Percentiles rank a stretch among this genome's conserved stretches.
phyloP scores from a whole-genome alignment of 2,888 invertebrate genomes.

The Drosophila macrospina region DNA sequence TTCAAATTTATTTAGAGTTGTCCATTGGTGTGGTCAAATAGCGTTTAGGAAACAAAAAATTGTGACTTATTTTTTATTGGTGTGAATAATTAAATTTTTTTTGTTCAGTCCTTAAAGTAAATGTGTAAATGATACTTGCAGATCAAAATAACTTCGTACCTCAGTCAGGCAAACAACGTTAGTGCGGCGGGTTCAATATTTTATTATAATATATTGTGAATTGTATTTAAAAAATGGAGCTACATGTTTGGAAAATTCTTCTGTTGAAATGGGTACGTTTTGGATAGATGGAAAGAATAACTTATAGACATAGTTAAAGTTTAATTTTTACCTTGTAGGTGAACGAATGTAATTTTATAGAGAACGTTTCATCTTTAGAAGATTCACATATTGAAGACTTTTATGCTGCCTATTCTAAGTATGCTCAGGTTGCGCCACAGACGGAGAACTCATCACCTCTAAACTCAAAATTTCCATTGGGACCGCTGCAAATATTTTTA shows the following conservation, averaged over 20 bases:
- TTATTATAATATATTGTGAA: too few relatives aligned
- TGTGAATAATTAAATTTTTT: too few relatives aligned
- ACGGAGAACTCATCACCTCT: constrained; percentile 5
- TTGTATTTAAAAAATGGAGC: constrained; percentile 54
- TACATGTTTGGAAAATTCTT: constrained; percentile 72
- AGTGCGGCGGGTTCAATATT: background rate
- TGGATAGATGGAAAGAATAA: too few relatives aligned
- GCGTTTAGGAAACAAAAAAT: too few relatives aligned
- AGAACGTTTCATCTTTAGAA: constrained; percentile 71
- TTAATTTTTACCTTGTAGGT: constrained; percentile 45
- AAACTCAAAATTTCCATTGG: background rate
- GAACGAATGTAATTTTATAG: constrained; percentile 73
- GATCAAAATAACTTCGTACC: too few relatives aligned
- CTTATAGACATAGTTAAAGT: background rate
- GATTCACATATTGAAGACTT: constrained; percentile 82
- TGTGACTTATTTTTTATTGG: too few relatives aligned
- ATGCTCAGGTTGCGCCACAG: constrained; percentile 39
- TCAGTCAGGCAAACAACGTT: background rate
- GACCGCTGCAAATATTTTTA: constrained; percentile 65
- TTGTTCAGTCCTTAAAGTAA: too few relatives aligned
- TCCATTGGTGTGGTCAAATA: too few relatives aligned
- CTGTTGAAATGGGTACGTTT: constrained; percentile 80
- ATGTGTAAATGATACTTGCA: too few relatives aligned
- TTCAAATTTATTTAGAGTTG: too few relatives aligned
- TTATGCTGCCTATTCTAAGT: constrained; percentile 62